These are phyloP conservation scores for Caenorhabditis elegans DNA, from an alignment of 1,140 invertebrate genomes.

Conservation along the genomic window WBcel235 BX284606.5:10737001-10737500, in stretches of 20 bases:
- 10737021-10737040: too few species aligned
- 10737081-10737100: too few species aligned
- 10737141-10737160: conserved; percentile 32
- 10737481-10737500: background rate
- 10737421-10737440: conserved; percentile 1
- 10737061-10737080: too few species aligned
- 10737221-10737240: background rate
- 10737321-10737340: conserved; percentile 28
- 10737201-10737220: conserved; percentile 1
- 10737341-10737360: conserved; percentile 24
- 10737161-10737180: background rate
- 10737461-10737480: background rate
- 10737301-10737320: conserved; percentile 6
- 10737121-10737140: background rate
- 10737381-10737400: background rate
- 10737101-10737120: background rate
- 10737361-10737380: background rate
- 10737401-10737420: conserved; percentile 1
- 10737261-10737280: conserved; percentile 26
- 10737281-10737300: background rate
- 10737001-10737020: too few species aligned
- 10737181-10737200: conserved; percentile 7
- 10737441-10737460: background rate
- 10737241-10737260: conserved; percentile 17
- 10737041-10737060: too few species aligned